phyloP scores from a whole-genome alignment of 1,140 invertebrate genomes.

The Brachionus asplanchnoidis region DNA sequence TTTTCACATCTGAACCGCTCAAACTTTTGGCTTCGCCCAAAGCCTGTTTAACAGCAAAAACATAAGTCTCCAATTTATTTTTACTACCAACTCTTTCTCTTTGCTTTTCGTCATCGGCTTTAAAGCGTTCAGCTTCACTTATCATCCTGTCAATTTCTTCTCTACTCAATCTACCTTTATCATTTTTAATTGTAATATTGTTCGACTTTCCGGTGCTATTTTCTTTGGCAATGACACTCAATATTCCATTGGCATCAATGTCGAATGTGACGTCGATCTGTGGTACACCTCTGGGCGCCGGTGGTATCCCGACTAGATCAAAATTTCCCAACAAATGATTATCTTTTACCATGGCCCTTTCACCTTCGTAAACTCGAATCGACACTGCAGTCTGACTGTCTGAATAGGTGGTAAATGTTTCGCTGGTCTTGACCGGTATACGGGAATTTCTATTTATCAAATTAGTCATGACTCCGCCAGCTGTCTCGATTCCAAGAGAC shows the following conservation, averaged over 20 bases:
- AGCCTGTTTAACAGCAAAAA: slow-evolving; percentile 46
- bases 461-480: slow-evolving; percentile 63
- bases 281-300: slow-evolving; percentile 49
- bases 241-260: slow-evolving; percentile 73
- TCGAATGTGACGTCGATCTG: slow-evolving; percentile 73
- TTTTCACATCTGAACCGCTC: slow-evolving; percentile 62
- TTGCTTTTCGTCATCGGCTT: slow-evolving; percentile 55
- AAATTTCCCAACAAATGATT: slow-evolving; percentile 83
- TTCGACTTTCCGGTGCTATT: slow-evolving; percentile 68
- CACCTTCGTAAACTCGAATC: slow-evolving; percentile 67
- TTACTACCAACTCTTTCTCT: slow-evolving; percentile 48
- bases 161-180: slow-evolving; percentile 58
- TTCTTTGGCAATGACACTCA: slow-evolving; percentile 72
- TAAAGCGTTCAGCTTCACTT: slow-evolving; percentile 61
- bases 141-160: slow-evolving; percentile 62
- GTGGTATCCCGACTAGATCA: slow-evolving; percentile 78
- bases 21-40: slow-evolving; percentile 52
- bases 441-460: slow-evolving; percentile 45
- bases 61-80: slow-evolving; percentile 49
- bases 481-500: slow-evolving; percentile 59
- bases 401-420: slow-evolving; percentile 41
- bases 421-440: background rate
- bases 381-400: slow-evolving; percentile 35
- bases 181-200: slow-evolving; percentile 59
- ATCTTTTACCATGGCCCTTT: slow-evolving; percentile 81